These are phyloP conservation scores for Percopsis transmontana DNA, from an alignment of 2,113 vertebrate species.

Conservation along the genomic window DNA sequence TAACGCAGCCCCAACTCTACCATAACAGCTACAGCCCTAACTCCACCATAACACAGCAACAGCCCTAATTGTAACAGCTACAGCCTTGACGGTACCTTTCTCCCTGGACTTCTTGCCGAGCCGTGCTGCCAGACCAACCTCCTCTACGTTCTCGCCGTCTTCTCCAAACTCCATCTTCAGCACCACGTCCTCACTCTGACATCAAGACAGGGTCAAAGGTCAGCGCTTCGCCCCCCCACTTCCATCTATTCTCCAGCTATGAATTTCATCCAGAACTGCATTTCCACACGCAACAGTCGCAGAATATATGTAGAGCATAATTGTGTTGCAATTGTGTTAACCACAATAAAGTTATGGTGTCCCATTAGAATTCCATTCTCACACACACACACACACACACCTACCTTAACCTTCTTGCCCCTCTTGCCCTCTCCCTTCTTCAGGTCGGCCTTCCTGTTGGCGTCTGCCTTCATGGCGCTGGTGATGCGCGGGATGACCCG, in stretches of 20 bases:
- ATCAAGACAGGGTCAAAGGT: background rate
- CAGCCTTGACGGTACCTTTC: slow-evolving; percentile 47
- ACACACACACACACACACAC: too few species aligned
- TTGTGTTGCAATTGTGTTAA: too few species aligned
- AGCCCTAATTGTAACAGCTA: background rate
- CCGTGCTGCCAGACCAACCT: slow-evolving; percentile 72
- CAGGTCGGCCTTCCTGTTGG: slow-evolving; percentile 80
- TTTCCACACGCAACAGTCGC: too few species aligned
- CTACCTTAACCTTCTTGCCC: slow-evolving; percentile 88
- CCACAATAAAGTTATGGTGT: too few species aligned
- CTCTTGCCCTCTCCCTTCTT: slow-evolving; percentile 61
- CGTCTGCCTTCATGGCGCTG: slow-evolving; percentile 90
- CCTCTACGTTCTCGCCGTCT: slow-evolving; percentile 55
- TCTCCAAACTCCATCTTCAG: slow-evolving; percentile 82
- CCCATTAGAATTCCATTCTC: too few species aligned
- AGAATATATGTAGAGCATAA: too few species aligned
- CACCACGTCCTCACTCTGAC: slow-evolving; percentile 69
- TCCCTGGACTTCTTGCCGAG: slow-evolving; percentile 79
- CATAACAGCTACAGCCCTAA: background rate
- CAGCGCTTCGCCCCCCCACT: background rate
- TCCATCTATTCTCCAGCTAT: background rate
- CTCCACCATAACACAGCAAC: background rate
- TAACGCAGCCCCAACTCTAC: too few species aligned
- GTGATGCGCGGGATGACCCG: slow-evolving; percentile 89
- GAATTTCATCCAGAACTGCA: background rate